Conservation (phyloP, 30 jellyfish, hydroid and myxozoan species). For the Pseudorhiza aurosa region DNA sequence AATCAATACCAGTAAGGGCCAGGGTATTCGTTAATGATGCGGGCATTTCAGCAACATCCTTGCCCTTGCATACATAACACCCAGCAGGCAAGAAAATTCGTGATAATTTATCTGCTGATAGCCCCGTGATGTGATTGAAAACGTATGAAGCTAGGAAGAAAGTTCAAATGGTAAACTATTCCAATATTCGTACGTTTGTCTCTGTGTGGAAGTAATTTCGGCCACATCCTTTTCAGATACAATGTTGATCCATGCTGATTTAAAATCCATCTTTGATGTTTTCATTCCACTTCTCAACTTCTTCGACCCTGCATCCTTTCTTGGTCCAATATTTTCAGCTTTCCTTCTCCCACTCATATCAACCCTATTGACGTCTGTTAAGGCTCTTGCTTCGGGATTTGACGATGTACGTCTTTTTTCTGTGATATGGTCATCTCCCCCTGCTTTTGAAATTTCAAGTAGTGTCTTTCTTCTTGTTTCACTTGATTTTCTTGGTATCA, state of each 20-base stretch:
- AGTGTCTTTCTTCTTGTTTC: slow-evolving; percentile 27
- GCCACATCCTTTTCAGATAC: slow-evolving; percentile 4
- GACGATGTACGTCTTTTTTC: slow-evolving; percentile 9
- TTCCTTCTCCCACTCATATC: neutral
- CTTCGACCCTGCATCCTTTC: neutral
- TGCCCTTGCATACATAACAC: no score
- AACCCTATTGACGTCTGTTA: neutral
- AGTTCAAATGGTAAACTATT: no score
- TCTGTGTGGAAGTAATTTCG: slow-evolving; percentile 22
- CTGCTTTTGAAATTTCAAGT: slow-evolving; percentile 13
- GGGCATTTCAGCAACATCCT: no score
- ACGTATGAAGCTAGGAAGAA: no score
- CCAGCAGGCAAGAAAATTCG: no score
- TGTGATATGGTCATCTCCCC: neutral
- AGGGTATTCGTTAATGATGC: no score
- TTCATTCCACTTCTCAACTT: neutral
- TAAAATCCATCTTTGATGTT: neutral
- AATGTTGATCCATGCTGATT: slow-evolving; percentile 40
- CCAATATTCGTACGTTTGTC: slow-evolving; percentile 31
- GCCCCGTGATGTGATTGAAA: no score
- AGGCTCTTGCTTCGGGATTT: neutral
- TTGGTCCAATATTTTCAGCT: neutral
- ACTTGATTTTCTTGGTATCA: neutral
- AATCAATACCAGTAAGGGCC: no score
- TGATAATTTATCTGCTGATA: no score